These are phyloP conservation scores for Lindbergichthys nudifrons DNA, from an alignment of 2,797 vertebrate species.

Conservation along the genomic window DNA sequence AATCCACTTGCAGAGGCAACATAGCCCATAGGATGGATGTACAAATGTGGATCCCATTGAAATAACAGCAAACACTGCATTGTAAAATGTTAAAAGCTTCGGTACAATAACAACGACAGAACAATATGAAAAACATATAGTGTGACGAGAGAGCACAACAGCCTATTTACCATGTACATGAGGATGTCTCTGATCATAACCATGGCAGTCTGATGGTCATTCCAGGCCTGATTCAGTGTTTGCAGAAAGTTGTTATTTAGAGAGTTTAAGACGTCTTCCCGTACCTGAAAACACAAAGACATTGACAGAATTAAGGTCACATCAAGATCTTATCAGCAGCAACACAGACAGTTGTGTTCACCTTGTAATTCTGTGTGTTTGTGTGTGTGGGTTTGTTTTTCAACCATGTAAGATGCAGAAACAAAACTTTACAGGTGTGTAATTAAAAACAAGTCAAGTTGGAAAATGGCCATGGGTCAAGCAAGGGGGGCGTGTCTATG, in stretches of 20 bases:
- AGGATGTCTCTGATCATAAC: slow-evolving; percentile 98
- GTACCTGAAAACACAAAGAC: slow-evolving; percentile 84
- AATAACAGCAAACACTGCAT: not conserved
- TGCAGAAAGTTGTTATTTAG: slow-evolving; percentile 97
- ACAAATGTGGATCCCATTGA: not conserved
- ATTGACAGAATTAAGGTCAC: slow-evolving; percentile 1
- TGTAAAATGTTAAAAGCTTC: not conserved
- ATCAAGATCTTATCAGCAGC: slow-evolving; percentile 1
- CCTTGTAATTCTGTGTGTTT: too few species aligned
- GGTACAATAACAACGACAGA: not conserved
- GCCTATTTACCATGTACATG: slow-evolving; percentile 94
- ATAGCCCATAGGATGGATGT: not conserved
- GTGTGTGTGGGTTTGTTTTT: too few species aligned
- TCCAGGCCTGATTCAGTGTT: slow-evolving; percentile 97
- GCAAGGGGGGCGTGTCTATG: too few species aligned
- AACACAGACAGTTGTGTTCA: too few species aligned
- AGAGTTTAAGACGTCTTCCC: slow-evolving; percentile 95
- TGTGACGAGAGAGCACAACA: not conserved
- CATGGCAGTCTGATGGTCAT: slow-evolving; percentile 97
- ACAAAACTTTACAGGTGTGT: too few species aligned
- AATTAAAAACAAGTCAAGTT: not conserved
- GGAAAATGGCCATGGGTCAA: too few species aligned
- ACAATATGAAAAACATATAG: not conserved
- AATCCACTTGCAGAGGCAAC: slow-evolving; percentile 11
- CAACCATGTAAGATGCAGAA: too few species aligned